Conservation (phyloP, 2,113 vertebrate species). For the Orcinus orca region DNA sequence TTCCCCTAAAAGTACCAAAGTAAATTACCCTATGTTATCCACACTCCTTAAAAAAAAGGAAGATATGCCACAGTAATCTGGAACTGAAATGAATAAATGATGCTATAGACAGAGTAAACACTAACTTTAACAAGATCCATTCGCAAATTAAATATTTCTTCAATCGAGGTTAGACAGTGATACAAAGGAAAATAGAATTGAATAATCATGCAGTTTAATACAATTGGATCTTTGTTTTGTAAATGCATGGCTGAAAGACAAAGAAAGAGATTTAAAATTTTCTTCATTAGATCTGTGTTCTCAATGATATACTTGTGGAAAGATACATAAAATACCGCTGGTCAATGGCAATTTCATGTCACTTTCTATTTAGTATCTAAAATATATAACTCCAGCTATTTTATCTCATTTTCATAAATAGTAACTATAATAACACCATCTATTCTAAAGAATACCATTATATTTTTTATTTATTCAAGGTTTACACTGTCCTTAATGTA, state of each 20-base stretch:
- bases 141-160: neutral
- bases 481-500: neutral
- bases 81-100: neutral
- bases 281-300: neutral
- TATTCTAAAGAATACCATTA: neutral
- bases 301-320: neutral
- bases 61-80: neutral
- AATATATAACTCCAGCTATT: neutral
- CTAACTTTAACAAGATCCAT: neutral
- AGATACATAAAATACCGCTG: neutral
- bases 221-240: neutral
- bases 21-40: neutral
- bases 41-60: neutral
- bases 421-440: neutral
- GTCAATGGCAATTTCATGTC: neutral
- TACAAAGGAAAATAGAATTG: neutral
- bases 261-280: neutral
- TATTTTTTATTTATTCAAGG: neutral
- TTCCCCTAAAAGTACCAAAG: neutral
- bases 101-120: neutral
- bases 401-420: neutral
- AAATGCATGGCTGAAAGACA: neutral
- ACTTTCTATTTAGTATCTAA: neutral
- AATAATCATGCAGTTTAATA: neutral
- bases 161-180: neutral